Evolutionary conservation across 2,888 invertebrate species (phyloP).

Genomic region (Galeruca laticollis): DNA sequence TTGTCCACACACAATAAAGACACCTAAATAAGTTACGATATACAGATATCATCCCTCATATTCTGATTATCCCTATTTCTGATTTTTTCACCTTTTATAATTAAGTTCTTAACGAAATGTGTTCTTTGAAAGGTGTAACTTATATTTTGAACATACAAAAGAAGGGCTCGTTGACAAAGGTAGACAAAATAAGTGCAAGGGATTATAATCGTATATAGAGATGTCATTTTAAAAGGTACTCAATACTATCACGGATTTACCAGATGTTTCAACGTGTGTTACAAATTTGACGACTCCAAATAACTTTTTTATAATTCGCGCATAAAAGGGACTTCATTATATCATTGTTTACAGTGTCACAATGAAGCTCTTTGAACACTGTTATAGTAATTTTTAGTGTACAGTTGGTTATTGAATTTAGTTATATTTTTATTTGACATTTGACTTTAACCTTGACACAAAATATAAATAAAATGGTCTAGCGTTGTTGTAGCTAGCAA

Average conservation of each 20-base stretch:
- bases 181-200: background rate
- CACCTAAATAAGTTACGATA: background rate
- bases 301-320: background rate
- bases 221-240: background rate
- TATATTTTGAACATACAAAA: conserved; percentile 3
- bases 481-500: no score
- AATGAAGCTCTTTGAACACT: no score
- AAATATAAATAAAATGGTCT: no score
- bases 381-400: no score
- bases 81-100: background rate
- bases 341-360: no score
- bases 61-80: no score
- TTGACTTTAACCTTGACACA: no score
- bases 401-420: no score
- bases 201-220: background rate
- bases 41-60: background rate
- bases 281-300: background rate
- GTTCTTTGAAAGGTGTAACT: background rate
- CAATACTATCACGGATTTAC: background rate
- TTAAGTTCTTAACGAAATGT: background rate
- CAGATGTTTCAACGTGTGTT: background rate
- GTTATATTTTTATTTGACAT: no score
- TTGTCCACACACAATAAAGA: background rate
- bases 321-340: no score
- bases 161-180: background rate